A percentile compares a stretch with the other conserved stretches of the same genome.
These are phyloP conservation scores for Palythoa caribaeorum DNA, from an alignment of 92 coral and sea anemone species.

Conservation along the genomic window DNA sequence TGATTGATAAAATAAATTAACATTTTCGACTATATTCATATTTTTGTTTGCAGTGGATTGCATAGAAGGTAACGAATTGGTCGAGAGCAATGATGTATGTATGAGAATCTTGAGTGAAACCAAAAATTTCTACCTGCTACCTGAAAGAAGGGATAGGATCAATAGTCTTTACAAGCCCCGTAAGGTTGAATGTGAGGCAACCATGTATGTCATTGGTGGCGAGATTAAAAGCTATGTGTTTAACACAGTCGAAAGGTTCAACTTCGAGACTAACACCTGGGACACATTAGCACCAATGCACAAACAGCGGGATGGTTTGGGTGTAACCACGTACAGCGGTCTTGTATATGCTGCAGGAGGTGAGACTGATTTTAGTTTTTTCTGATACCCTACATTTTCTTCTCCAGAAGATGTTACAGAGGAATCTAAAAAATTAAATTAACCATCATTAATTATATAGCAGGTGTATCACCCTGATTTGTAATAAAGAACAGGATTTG, in stretches of 20 bases:
- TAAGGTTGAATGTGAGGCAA: conserved; percentile 73
- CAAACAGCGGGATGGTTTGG: conserved; percentile 94
- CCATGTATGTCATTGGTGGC: conserved; percentile 91
- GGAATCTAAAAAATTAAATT: too few relatives aligned
- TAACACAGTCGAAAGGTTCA: conserved; percentile 81
- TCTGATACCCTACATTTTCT: too few relatives aligned
- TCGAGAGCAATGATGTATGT: conserved; percentile 78
- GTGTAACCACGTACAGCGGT: conserved; percentile 90
- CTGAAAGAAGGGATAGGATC: conserved; percentile 88
- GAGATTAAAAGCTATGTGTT: conserved; percentile 94
- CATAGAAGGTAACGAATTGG: conserved; percentile 89
- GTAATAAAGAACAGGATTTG: too few relatives aligned
- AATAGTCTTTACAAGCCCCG: conserved; percentile 65
- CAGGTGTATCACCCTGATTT: too few relatives aligned
- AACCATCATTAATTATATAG: too few relatives aligned
- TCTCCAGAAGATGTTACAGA: too few relatives aligned
- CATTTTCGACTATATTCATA: too few relatives aligned
- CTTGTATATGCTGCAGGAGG: conserved; percentile 97
- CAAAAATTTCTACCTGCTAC: conserved; percentile 91
- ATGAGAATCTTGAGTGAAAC: conserved; percentile 88
- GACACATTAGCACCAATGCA: conserved; percentile 78
- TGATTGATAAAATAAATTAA: too few relatives aligned
- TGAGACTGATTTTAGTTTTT: too few relatives aligned
- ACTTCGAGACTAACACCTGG: conserved; percentile 85
- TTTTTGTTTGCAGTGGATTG: conserved; percentile 81